Evolutionary conservation across 2,888 invertebrate genomes (phyloP).

Genomic region (Oxytorus armatus): DNA sequence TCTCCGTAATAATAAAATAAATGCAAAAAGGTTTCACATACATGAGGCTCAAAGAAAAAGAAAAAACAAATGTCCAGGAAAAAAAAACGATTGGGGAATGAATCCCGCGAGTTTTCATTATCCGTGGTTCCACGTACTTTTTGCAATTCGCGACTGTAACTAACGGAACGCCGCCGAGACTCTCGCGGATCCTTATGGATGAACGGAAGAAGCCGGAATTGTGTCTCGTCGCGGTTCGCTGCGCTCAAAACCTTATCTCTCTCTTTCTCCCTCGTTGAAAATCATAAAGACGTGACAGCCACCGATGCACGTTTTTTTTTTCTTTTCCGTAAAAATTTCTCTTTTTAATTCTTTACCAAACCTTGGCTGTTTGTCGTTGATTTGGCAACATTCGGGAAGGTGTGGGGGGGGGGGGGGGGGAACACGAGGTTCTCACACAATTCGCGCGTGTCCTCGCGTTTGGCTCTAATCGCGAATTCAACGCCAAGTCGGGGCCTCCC

Average conservation of each 20-base stretch:
- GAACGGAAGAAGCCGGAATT: slow-evolving; percentile 35
- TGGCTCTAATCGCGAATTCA: slow-evolving; percentile 43
- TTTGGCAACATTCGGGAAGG: not conserved
- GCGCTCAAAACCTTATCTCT: slow-evolving; percentile 34
- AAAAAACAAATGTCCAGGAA: not conserved
- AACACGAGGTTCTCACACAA: slow-evolving; percentile 35
- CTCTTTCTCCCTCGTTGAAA: not conserved
- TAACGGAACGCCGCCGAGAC: slow-evolving; percentile 13
- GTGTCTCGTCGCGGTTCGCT: slow-evolving; percentile 44
- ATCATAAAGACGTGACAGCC: slow-evolving; percentile 17
- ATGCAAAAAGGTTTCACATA: not conserved
- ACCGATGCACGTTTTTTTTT: not conserved
- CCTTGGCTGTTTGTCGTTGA: not conserved
- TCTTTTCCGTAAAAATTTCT: not conserved
- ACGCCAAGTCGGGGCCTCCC: slow-evolving; percentile 6
- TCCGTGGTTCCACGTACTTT: not conserved
- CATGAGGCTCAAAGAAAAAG: not conserved
- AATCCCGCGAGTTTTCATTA: not conserved
- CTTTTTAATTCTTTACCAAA: not conserved
- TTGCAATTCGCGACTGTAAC: not conserved
- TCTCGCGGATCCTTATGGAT: slow-evolving; percentile 31
- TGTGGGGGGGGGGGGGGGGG: not conserved
- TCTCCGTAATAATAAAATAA: slow-evolving; percentile 1
- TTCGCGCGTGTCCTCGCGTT: too few relatives aligned
- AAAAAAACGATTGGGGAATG: not conserved